Evolutionary conservation across 2,113 vertebrate genomes (phyloP).

Genomic region (Cyanoramphus novaezelandiae): DNA sequence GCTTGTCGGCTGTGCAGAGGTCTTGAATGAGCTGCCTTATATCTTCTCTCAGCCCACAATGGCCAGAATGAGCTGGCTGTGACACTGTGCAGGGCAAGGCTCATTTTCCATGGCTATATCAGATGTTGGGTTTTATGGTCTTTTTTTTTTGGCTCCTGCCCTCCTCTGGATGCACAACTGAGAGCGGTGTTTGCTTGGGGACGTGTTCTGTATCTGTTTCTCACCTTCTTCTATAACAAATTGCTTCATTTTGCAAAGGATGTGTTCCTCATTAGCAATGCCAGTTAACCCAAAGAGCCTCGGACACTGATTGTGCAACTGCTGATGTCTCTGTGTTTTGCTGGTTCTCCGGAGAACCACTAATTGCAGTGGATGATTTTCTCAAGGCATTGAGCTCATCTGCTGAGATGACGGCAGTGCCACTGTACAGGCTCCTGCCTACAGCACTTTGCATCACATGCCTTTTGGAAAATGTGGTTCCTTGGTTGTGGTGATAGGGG

Average conservation of each 20-base stretch:
- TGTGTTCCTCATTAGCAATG: background rate
- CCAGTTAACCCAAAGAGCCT: background rate
- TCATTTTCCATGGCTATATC: background rate
- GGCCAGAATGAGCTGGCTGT: background rate
- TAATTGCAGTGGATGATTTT: background rate
- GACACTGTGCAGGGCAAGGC: background rate
- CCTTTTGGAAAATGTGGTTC: background rate
- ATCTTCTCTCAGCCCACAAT: background rate
- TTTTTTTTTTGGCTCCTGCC: background rate
- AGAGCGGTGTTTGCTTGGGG: background rate
- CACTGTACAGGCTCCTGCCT: background rate
- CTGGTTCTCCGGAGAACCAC: background rate
- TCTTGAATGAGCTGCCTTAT: background rate
- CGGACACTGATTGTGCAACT: background rate
- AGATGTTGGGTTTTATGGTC: background rate
- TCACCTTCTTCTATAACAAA: background rate
- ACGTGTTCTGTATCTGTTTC: background rate
- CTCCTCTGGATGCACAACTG: background rate
- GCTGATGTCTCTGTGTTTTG: background rate
- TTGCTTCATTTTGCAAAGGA: background rate
- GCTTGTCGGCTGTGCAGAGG: fast-evolving
- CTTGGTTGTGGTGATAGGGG: background rate
- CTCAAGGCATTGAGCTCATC: background rate
- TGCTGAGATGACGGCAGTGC: background rate
- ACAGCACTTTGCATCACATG: background rate